phyloP scores from a whole-genome alignment of 2,888 invertebrate genomes.

The Seira sanloemensis region DNA sequence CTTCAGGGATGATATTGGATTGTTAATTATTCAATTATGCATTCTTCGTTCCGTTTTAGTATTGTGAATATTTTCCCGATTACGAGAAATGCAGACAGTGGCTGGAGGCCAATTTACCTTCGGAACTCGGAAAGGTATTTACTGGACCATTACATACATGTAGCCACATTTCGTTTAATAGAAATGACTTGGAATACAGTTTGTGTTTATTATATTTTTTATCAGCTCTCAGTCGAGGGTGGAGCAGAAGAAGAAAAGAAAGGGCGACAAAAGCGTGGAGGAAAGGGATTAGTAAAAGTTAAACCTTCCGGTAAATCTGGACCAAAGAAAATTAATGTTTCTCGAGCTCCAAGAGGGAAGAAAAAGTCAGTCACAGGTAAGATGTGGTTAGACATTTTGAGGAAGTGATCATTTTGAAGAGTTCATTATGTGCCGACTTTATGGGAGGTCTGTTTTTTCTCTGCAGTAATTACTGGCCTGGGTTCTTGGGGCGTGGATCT shows the following conservation, averaged over 20 bases:
- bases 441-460: not conserved
- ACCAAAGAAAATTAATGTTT: constrained; percentile 89
- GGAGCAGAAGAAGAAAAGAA: constrained; percentile 92
- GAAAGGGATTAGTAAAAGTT: constrained; percentile 95
- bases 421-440: no score
- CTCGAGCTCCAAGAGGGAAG: constrained; percentile 95
- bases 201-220: not conserved
- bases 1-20: not conserved
- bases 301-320: constrained; percentile 92
- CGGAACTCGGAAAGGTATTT: constrained; percentile 90
- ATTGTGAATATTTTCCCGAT: constrained; percentile 98
- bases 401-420: no score
- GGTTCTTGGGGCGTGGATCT: constrained; percentile 96
- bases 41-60: constrained; percentile 79
- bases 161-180: no score
- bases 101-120: constrained; percentile 95
- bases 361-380: constrained; percentile 95
- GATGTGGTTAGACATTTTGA: no score
- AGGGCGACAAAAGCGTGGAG: constrained; percentile 96
- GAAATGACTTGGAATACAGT: not conserved
- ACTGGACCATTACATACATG: no score
- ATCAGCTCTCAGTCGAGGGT: constrained; percentile 80
- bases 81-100: constrained; percentile 98
- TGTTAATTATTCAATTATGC: constrained; percentile 31
- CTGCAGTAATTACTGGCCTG: constrained; percentile 86